Percentiles rank a stretch among this genome's conserved stretches.
These are phyloP conservation scores for Hydrocynus forskahlii DNA, from an alignment of 2,797 vertebrate species.

Conservation along the genomic window DNA sequence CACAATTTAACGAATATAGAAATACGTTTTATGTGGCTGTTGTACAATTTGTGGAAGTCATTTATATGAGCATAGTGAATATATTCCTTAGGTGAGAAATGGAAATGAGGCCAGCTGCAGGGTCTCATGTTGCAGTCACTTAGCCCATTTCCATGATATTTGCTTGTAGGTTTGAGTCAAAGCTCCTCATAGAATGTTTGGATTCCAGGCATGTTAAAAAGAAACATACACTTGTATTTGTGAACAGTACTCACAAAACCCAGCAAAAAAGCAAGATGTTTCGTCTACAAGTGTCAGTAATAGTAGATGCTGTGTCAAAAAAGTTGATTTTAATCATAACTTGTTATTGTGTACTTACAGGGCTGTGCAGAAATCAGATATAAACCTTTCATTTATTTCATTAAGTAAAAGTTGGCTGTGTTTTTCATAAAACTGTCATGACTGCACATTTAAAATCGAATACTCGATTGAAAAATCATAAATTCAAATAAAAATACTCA, in stretches of 20 bases:
- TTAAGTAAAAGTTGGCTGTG: too few relatives aligned
- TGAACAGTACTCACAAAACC: background rate
- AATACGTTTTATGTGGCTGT: background rate
- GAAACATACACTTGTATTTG: background rate
- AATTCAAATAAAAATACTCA: too few relatives aligned
- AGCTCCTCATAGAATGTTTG: slow-evolving; percentile 26
- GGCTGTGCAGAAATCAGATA: background rate
- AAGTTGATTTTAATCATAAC: background rate
- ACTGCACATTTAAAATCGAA: too few relatives aligned
- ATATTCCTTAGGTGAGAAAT: background rate
- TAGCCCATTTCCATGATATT: slow-evolving; percentile 69
- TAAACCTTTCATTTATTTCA: too few relatives aligned
- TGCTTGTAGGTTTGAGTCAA: slow-evolving; percentile 70
- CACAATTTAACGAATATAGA: background rate
- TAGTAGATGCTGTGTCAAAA: background rate
- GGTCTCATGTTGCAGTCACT: slow-evolving; percentile 12
- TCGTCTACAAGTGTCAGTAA: background rate
- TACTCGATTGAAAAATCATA: too few relatives aligned
- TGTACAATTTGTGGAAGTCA: background rate
- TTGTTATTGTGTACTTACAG: background rate
- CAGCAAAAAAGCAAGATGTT: background rate
- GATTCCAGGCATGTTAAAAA: background rate
- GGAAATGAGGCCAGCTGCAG: slow-evolving; percentile 6
- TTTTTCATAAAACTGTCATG: too few relatives aligned
- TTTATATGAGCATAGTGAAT: background rate